These are phyloP conservation scores for Pseudachorutes palmiensis DNA, from an alignment of 1,140 invertebrate genomes.

Conservation along the genomic window DNA sequence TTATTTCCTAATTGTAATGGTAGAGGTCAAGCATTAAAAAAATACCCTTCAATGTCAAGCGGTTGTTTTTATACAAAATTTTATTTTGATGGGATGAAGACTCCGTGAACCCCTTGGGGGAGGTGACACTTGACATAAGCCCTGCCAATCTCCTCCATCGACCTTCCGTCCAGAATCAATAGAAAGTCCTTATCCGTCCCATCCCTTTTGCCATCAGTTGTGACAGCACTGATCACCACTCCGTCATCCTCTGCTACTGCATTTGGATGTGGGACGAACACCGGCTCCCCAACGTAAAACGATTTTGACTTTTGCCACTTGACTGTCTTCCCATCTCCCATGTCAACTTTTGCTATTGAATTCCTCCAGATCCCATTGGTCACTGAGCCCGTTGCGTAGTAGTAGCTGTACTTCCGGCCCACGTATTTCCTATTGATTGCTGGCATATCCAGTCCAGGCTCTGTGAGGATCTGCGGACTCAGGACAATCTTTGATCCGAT, in stretches of 20 bases:
- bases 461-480: slow-evolving; percentile 22
- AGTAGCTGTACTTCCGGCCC: slow-evolving; percentile 42
- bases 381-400: slow-evolving; percentile 40
- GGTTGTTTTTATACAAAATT: too few species aligned
- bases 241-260: slow-evolving; percentile 41
- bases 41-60: too few species aligned
- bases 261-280: slow-evolving; percentile 40
- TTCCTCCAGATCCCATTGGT: slow-evolving; percentile 14
- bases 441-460: slow-evolving; percentile 40
- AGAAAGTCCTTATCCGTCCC: slow-evolving; percentile 39
- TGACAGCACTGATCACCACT: slow-evolving; percentile 32
- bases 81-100: too few species aligned
- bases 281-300: slow-evolving; percentile 40
- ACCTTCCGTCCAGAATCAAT: slow-evolving; percentile 43
- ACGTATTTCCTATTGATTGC: slow-evolving; percentile 41
- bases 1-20: too few species aligned
- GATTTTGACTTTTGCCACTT: slow-evolving; percentile 39
- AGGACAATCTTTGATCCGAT: slow-evolving; percentile 31
- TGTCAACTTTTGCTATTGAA: slow-evolving; percentile 42
- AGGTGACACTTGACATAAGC: slow-evolving; percentile 41
- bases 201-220: slow-evolving; percentile 6
- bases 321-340: slow-evolving; percentile 36
- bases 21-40: too few species aligned
- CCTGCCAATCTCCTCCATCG: slow-evolving; percentile 43
- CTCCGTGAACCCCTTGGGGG: slow-evolving; percentile 43